Conservation (phyloP, 64 coral and sea anemone genomes). For the Montipora cactus region DNA sequence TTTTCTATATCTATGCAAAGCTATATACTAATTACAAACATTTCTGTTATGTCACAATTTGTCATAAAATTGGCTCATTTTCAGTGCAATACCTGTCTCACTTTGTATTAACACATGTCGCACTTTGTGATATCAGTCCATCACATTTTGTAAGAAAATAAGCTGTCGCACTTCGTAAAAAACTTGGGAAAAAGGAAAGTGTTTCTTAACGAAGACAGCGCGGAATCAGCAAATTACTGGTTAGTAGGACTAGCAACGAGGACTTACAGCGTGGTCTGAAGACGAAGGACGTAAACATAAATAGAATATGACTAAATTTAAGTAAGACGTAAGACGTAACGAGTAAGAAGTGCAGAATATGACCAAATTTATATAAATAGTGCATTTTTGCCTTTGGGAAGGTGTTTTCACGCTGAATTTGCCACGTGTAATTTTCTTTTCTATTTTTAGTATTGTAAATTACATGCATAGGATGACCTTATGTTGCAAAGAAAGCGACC, state of each 20-base stretch:
- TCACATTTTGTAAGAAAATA: not conserved
- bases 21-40: too few species aligned
- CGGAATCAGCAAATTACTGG: not conserved
- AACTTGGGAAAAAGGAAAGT: not conserved
- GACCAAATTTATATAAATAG: too few species aligned
- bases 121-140: not conserved
- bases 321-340: too few species aligned
- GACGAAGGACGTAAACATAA: too few species aligned
- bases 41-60: too few species aligned
- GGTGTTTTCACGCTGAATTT: too few species aligned
- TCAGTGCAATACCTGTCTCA: not conserved
- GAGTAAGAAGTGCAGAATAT: too few species aligned
- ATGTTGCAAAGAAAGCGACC: not conserved
- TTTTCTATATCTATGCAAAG: too few species aligned
- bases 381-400: too few species aligned
- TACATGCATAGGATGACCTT: not conserved
- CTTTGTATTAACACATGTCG: not conserved
- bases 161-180: not conserved
- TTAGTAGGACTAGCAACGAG: not conserved
- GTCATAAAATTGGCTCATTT: too few species aligned
- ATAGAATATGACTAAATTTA: too few species aligned
- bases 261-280: not conserved
- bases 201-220: not conserved
- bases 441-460: not conserved
- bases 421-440: not conserved